These are phyloP conservation scores for Sylvietta virens DNA, from an alignment of 2,113 vertebrate genomes.

Conservation along the genomic window DNA sequence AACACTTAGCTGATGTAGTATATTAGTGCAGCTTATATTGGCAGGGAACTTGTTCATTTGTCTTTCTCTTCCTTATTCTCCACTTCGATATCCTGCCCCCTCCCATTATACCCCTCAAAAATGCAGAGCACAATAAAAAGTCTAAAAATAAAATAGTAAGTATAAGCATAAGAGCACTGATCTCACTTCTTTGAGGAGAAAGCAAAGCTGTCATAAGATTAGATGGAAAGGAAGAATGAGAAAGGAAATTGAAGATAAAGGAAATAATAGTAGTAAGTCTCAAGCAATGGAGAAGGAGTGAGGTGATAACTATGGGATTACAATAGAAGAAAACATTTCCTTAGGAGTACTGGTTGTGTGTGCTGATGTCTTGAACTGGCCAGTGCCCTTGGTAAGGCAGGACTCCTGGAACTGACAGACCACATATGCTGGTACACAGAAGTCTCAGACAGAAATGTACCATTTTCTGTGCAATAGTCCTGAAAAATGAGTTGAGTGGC, in stretches of 20 bases:
- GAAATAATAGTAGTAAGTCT: not conserved
- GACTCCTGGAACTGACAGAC: not conserved
- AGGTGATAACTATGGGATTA: not conserved
- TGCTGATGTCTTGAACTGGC: not conserved
- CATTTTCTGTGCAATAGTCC: not conserved
- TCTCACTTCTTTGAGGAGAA: not conserved
- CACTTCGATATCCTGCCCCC: not conserved
- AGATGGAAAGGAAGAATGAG: not conserved
- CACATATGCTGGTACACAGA: not conserved
- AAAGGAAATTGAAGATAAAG: not conserved
- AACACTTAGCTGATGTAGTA: not conserved
- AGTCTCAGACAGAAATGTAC: not conserved
- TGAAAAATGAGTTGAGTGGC: not conserved
- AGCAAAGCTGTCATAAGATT: not conserved
- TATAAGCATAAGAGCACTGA: not conserved
- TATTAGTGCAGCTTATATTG: not conserved
- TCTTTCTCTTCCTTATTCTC: not conserved
- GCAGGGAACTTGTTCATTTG: not conserved
- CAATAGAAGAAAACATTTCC: not conserved
- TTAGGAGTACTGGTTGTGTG: not conserved
- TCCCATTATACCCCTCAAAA: not conserved
- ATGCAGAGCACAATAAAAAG: not conserved
- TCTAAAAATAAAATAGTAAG: not conserved
- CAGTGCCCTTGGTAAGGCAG: not conserved
- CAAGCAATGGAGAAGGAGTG: not conserved